Evolutionary conservation across 2,113 vertebrate species (phyloP).

Genomic region (Pseudopipra pipra): DNA sequence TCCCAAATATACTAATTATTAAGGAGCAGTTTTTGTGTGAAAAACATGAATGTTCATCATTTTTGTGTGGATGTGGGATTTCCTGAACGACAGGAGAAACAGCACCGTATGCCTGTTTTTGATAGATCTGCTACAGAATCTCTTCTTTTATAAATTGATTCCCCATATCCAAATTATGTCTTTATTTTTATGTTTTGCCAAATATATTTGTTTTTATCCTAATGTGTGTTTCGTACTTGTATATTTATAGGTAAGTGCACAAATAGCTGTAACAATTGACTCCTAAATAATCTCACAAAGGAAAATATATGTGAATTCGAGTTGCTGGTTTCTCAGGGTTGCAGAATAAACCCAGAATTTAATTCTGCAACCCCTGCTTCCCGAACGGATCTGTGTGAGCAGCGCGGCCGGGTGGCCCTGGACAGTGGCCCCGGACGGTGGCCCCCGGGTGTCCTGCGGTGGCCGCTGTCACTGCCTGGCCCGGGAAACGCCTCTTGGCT

Average conservation of each 20-base stretch:
- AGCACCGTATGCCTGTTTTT: neutral
- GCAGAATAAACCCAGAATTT: neutral
- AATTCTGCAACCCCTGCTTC: neutral
- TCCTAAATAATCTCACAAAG: neutral
- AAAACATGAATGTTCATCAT: neutral
- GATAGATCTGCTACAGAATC: neutral
- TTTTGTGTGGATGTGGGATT: neutral
- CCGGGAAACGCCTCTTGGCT: conserved; percentile 28
- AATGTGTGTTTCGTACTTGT: neutral
- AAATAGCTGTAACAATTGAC: neutral
- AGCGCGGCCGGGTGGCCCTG: neutral
- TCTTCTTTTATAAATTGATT: neutral
- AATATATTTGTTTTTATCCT: neutral
- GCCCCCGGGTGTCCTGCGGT: neutral
- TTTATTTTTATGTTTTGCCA: conserved; percentile 12
- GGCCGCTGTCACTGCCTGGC: conserved; percentile 6
- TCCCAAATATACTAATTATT: neutral
- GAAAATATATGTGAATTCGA: neutral
- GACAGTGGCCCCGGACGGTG: neutral
- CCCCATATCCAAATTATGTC: neutral
- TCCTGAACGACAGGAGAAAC: neutral
- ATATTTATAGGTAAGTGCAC: neutral
- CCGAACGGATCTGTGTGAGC: accelerated
- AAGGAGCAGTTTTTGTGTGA: neutral
- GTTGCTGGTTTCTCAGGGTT: neutral